phyloP scores from a whole-genome alignment of 2,888 invertebrate species.

The Bruchidius siliquastri region DNA sequence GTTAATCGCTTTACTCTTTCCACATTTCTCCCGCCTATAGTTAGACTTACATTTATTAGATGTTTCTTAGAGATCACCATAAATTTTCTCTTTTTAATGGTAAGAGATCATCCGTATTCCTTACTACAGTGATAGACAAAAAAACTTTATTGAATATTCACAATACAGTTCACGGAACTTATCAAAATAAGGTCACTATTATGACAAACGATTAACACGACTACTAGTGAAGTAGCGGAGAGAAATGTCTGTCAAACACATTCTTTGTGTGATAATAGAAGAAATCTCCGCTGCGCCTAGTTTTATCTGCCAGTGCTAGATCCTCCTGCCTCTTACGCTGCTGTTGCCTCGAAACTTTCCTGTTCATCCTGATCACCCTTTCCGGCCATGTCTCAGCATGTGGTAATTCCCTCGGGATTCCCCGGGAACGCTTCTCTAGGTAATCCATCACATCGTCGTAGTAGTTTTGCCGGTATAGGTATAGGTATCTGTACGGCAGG shows the following conservation, averaged over 20 bases:
- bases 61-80: too few species aligned
- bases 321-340: slow-evolving; percentile 34
- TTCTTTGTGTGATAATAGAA: slow-evolving; percentile 72
- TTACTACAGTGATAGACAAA: not conserved
- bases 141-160: not conserved
- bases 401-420: slow-evolving; percentile 63
- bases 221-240: slow-evolving; percentile 38
- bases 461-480: slow-evolving; percentile 80
- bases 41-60: too few species aligned
- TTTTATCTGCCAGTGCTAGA: slow-evolving; percentile 54
- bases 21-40: too few species aligned
- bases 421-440: slow-evolving; percentile 70
- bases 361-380: slow-evolving; percentile 69
- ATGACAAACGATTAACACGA: not conserved
- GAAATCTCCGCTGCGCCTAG: slow-evolving; percentile 63
- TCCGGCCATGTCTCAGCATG: slow-evolving; percentile 83
- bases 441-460: slow-evolving; percentile 82
- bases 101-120: too few species aligned
- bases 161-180: not conserved
- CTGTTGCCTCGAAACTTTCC: slow-evolving; percentile 33
- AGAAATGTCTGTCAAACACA: slow-evolving; percentile 70
- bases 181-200: not conserved
- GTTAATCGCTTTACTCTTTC: too few species aligned
- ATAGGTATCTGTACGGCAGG: slow-evolving; percentile 76
- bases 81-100: too few species aligned